Conservation (phyloP, 2,888 invertebrate species). For the Molanna angustata region DNA sequence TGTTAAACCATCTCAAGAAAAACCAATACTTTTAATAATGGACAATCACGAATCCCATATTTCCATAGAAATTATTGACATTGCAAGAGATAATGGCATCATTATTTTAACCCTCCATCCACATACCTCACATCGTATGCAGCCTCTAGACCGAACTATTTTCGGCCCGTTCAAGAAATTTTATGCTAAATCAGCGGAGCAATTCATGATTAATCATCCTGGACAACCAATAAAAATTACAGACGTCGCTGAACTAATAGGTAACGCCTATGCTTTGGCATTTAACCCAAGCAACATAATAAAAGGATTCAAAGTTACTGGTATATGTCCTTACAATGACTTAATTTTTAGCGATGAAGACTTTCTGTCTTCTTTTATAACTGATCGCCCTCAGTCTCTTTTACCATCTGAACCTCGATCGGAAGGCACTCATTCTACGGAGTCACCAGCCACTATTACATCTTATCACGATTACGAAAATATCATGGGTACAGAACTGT, state of each 20-base stretch:
- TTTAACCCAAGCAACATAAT: not conserved
- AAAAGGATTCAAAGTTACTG: not conserved
- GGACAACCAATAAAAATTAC: not conserved
- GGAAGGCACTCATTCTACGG: too few species aligned
- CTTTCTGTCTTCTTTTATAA: too few species aligned
- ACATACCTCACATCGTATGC: not conserved
- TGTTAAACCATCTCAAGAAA: not conserved
- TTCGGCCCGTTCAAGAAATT: not conserved
- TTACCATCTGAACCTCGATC: too few species aligned
- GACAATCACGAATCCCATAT: slow-evolving; percentile 5
- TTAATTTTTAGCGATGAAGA: not conserved
- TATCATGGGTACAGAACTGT: too few species aligned
- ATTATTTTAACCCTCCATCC: slow-evolving; percentile 6
- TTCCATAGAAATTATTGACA: not conserved
- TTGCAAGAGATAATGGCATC: not conserved
- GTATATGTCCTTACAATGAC: not conserved
- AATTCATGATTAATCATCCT: not conserved
- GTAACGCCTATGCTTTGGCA: not conserved
- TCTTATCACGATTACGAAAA: too few species aligned
- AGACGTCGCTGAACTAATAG: not conserved
- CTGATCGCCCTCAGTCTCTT: too few species aligned
- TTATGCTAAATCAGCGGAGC: not conserved
- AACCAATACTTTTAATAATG: slow-evolving; percentile 1
- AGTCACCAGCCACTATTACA: too few species aligned
- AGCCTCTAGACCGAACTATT: slow-evolving; percentile 4